Evolutionary conservation across 1,140 invertebrate genomes (phyloP).

Genomic region (Magallana gigas): DNA sequence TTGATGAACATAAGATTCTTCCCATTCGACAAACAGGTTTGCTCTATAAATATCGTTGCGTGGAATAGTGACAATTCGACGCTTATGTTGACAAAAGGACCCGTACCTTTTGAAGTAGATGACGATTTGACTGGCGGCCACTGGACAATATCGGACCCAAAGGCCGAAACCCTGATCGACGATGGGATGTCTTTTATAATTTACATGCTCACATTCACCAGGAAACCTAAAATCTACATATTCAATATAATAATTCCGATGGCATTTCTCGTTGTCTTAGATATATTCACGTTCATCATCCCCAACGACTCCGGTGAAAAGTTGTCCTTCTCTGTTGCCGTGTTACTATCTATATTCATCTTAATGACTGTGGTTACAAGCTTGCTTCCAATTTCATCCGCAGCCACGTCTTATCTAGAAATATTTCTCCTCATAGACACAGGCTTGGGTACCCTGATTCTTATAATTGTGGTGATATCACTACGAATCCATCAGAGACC

Average conservation of each 20-base stretch:
- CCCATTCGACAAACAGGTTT: conserved; percentile 50
- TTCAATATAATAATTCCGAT: conserved; percentile 61
- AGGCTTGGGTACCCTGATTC: conserved; percentile 9
- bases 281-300: conserved; percentile 57
- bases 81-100: neutral
- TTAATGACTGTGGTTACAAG: conserved; percentile 58
- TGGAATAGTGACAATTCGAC: conserved; percentile 15
- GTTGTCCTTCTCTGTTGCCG: conserved; percentile 58
- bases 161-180: neutral
- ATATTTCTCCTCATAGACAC: conserved; percentile 50
- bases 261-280: conserved; percentile 59
- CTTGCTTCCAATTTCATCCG: conserved; percentile 56
- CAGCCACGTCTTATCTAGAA: conserved; percentile 51
- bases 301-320: conserved; percentile 62
- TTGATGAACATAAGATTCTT: conserved; percentile 45
- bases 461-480: conserved; percentile 11
- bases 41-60: conserved; percentile 37
- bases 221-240: conserved; percentile 52
- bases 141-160: conserved; percentile 48
- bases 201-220: conserved; percentile 52
- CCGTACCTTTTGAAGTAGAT: neutral
- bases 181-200: conserved; percentile 83
- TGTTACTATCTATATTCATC: conserved; percentile 63
- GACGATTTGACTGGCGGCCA: conserved; percentile 36
- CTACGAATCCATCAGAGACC: conserved; percentile 36